Evolutionary conservation across 2,888 invertebrate species (phyloP).

Genomic region (Ormyrus thymus): DNA sequence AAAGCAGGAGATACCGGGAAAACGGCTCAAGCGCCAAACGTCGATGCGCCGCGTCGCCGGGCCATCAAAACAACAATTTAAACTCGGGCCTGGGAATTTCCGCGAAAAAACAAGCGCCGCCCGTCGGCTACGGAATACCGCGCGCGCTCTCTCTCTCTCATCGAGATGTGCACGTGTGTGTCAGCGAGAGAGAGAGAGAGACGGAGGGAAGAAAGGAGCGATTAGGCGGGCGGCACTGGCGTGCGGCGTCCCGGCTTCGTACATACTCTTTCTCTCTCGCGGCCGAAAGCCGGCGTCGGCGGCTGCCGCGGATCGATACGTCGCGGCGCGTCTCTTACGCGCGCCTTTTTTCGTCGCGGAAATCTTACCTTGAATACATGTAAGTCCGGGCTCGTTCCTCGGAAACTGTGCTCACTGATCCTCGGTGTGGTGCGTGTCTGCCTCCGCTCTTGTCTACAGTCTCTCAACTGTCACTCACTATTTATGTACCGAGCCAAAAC

Average conservation of each 20-base stretch:
- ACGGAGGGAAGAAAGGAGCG: constrained; percentile 11
- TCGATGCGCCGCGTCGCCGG: constrained; percentile 9
- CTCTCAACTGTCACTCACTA: no score
- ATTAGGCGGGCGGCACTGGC: constrained; percentile 26
- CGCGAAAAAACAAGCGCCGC: neutral
- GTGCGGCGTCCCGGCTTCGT: neutral
- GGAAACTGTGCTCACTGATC: no score
- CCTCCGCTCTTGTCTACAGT: no score
- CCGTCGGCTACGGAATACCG: neutral
- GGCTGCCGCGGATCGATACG: constrained; percentile 43
- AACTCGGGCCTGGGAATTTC: constrained; percentile 5
- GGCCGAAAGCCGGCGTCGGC: neutral
- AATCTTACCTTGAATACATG: constrained; percentile 47
- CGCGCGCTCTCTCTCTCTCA: no score
- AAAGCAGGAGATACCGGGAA: neutral
- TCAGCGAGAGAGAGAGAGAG: constrained; percentile 12
- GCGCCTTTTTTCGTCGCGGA: neutral
- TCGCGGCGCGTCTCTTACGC: constrained; percentile 5
- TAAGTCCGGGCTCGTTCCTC: neutral
- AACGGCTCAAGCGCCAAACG: neutral
- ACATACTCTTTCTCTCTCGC: no score
- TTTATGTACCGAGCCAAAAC: no score
- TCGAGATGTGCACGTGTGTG: no score
- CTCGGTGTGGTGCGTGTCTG: no score
- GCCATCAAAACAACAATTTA: neutral